phyloP scores from a whole-genome alignment of 2,888 invertebrate species.

The Leptinotarsa tumamoca region DNA sequence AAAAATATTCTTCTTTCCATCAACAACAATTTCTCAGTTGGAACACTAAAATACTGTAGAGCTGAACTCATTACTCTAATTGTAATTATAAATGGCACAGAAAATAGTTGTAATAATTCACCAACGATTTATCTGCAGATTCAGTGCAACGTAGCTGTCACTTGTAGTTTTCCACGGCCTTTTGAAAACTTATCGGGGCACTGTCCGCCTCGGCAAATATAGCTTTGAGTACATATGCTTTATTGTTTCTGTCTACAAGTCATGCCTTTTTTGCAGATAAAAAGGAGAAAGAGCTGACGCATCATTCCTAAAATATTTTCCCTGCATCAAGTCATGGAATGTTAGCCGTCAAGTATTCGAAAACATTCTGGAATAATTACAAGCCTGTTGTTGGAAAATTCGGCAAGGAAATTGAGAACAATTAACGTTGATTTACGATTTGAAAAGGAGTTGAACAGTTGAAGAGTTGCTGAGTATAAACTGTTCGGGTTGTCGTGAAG shows the following conservation, averaged over 20 bases:
- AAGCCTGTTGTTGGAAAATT: no score
- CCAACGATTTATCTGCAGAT: background rate
- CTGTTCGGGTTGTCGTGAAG: no score
- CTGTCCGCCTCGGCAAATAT: slow-evolving; percentile 11
- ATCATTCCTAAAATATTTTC: slow-evolving; percentile 15
- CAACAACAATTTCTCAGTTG: no score
- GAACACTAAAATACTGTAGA: no score
- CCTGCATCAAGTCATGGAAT: background rate
- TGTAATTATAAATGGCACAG: background rate
- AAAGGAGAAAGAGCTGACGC: slow-evolving; percentile 12
- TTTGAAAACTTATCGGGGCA: slow-evolving; percentile 15
- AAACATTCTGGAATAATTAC: no score
- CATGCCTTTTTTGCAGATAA: slow-evolving; percentile 17
- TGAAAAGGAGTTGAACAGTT: no score
- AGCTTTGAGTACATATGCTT: slow-evolving; percentile 12
- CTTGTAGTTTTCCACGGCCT: background rate
- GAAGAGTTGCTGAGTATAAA: no score
- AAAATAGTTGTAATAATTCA: background rate
- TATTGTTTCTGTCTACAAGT: slow-evolving; percentile 18
- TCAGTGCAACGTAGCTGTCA: background rate
- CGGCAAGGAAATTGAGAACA: no score
- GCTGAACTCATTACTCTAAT: background rate
- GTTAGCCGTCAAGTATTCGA: slow-evolving; percentile 1
- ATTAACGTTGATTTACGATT: no score
- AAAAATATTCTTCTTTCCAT: no score